These are phyloP conservation scores for Triplophysa rosa DNA, from an alignment of 2,113 vertebrate genomes.

Conservation along the genomic window DNA sequence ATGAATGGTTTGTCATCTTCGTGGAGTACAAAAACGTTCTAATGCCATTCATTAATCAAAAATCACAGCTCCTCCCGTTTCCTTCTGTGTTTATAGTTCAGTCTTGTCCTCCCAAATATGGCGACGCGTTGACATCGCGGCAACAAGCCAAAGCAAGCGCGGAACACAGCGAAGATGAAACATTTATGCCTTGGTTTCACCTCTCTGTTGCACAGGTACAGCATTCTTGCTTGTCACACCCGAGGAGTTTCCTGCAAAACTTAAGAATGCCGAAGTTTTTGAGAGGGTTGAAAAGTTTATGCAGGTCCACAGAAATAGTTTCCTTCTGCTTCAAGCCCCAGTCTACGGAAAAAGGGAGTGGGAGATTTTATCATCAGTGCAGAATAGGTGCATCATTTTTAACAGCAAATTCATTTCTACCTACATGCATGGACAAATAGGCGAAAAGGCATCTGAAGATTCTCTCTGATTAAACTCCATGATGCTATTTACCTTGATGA, in stretches of 20 bases:
- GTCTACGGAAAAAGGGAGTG: conserved; percentile 79
- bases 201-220: conserved; percentile 74
- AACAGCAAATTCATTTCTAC: background rate
- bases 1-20: too few relatives aligned
- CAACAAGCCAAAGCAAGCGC: too few relatives aligned
- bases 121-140: too few relatives aligned
- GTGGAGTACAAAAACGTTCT: too few relatives aligned
- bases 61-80: too few relatives aligned
- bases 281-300: conserved; percentile 79
- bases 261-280: conserved; percentile 68
- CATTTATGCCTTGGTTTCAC: background rate
- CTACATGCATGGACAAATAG: background rate
- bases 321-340: conserved; percentile 82
- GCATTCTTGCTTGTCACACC: conserved; percentile 85
- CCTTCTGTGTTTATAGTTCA: too few relatives aligned
- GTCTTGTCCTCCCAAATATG: too few relatives aligned
- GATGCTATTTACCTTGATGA: background rate
- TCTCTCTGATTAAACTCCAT: background rate
- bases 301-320: conserved; percentile 86
- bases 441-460: background rate
- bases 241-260: conserved; percentile 69
- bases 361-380: conserved; percentile 79
- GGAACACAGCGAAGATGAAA: too few relatives aligned
- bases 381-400: conserved; percentile 77
- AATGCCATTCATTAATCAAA: too few relatives aligned